Base-by-base conservation (phyloP, 2,113 vertebrate species). In the Prionailurus bengalensis region DNA sequence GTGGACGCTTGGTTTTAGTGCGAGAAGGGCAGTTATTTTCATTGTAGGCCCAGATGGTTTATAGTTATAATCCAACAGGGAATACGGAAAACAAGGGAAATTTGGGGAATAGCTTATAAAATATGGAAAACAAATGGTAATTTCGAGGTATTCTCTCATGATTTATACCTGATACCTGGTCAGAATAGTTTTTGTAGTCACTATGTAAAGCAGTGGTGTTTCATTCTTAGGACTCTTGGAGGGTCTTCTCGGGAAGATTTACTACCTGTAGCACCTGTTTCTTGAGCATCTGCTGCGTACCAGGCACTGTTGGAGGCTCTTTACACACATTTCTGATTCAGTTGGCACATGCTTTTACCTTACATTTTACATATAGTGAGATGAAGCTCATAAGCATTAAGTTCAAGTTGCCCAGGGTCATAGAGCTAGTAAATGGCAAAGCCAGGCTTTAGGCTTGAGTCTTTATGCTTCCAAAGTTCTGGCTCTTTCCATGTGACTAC, bases 181-280 rank as follows among this genome's bases (percentile, higher is more conserved):
- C 87, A 94, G 55, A 66, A 29, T 88, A 63, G 21, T 87, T 95
- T 93, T 83, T 95, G 65, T 74, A 68, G 42, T 63, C 94, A 36
- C 42, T 31, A 3, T 87, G 19, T 93, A 53, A 82, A 89, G 15
- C 63, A 36, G 65, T 71, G 51, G 61, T 79, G 53, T 94, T 88
- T 79, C 95, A 63, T 90, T 45, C 23, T 83, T 84, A 73, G 74
- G 19, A 29, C 29, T 80, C 19, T 61, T n/a, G 45, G 58, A 66
- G 29, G n/a, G 11, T 73, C 61, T 90, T 81, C 61, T 82, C 33
- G 58, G 81, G 51, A 65, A 29, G n/a, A 39, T 27, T 76, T 23
- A 33, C 68, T 65, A 12, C 51, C 21, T 31, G 29, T 53, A 66
- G 42, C 63, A 76, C 0, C n/a, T 86, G 27, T 89, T 82, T n/a